These are phyloP conservation scores for Clupea harengus DNA, from an alignment of 2,113 vertebrate species.

Conservation along the genomic window DNA sequence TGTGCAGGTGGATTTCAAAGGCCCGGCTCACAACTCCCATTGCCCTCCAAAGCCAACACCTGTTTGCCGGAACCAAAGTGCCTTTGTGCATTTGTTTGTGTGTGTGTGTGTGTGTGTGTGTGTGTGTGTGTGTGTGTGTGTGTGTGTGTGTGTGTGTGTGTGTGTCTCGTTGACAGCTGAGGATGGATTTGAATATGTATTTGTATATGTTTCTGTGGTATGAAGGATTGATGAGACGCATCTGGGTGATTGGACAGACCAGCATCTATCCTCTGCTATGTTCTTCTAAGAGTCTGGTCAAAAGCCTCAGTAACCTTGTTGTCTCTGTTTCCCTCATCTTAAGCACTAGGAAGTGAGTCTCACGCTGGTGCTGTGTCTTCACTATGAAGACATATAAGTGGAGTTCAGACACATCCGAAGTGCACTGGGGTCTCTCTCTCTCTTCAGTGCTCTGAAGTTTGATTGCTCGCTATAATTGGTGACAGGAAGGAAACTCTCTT, in stretches of 20 bases:
- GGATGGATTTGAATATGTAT: background rate
- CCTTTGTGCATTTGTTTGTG: conserved; percentile 1
- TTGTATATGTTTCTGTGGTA: background rate
- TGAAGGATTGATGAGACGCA: background rate
- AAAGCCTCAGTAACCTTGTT: background rate
- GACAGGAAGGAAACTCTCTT: conserved; percentile 14
- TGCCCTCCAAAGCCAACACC: conserved; percentile 37
- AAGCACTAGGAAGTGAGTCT: background rate
- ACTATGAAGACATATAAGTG: conserved; percentile 8
- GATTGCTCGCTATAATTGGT: conserved; percentile 24
- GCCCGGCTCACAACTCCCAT: conserved; percentile 25
- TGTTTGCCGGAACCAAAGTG: conserved; percentile 49
- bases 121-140: conserved; percentile 45
- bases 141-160: conserved; percentile 31
- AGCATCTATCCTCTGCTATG: background rate
- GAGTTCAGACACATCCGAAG: background rate
- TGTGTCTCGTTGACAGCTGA: background rate
- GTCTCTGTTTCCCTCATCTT: background rate
- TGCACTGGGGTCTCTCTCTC: background rate
- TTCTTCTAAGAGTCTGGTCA: background rate
- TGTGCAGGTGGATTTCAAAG: conserved; percentile 46
- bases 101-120: background rate
- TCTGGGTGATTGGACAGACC: background rate
- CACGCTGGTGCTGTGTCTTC: background rate
- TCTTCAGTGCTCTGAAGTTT: background rate